phyloP scores from a whole-genome alignment of 2,797 vertebrate genomes.

The Crenuchus spilurus region DNA sequence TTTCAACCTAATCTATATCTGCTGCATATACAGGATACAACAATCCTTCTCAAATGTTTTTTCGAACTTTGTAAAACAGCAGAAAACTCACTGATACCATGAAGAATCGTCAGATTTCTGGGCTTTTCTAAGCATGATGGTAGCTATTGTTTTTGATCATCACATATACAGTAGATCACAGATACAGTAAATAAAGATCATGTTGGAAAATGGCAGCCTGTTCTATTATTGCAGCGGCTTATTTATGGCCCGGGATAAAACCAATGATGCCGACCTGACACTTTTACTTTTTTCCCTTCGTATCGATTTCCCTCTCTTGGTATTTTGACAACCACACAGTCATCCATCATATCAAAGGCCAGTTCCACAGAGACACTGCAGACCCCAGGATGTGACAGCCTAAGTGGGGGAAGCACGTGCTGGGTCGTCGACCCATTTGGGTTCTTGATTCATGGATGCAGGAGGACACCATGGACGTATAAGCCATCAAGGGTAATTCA shows the following conservation, averaged over 20 bases:
- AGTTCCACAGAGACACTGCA: slow-evolving; percentile 9
- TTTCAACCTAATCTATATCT: neutral
- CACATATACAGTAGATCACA: neutral
- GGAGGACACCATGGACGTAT: slow-evolving; percentile 36
- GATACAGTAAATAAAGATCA: neutral
- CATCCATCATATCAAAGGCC: slow-evolving; percentile 48
- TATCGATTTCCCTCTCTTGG: slow-evolving; percentile 33
- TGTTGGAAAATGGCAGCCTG: neutral
- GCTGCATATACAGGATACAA: neutral
- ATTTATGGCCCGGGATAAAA: slow-evolving; percentile 29
- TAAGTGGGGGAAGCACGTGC: slow-evolving; percentile 27
- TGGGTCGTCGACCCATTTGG: slow-evolving; percentile 14
- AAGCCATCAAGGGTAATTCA: slow-evolving; percentile 46
- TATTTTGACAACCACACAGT: slow-evolving; percentile 9
- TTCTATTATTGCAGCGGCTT: slow-evolving; percentile 3
- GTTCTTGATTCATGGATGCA: slow-evolving; percentile 46
- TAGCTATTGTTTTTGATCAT: neutral
- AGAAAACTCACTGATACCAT: too few species aligned
- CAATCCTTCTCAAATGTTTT: neutral
- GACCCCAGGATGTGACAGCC: slow-evolving; percentile 19
- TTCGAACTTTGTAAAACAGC: too few species aligned
- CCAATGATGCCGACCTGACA: slow-evolving; percentile 26
- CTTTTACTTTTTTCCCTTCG: slow-evolving; percentile 2
- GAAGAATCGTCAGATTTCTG: too few species aligned
- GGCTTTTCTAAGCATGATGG: neutral